These are phyloP conservation scores for Larimichthys polyactis DNA, from an alignment of 2,113 vertebrate species.

Conservation along the genomic window DNA sequence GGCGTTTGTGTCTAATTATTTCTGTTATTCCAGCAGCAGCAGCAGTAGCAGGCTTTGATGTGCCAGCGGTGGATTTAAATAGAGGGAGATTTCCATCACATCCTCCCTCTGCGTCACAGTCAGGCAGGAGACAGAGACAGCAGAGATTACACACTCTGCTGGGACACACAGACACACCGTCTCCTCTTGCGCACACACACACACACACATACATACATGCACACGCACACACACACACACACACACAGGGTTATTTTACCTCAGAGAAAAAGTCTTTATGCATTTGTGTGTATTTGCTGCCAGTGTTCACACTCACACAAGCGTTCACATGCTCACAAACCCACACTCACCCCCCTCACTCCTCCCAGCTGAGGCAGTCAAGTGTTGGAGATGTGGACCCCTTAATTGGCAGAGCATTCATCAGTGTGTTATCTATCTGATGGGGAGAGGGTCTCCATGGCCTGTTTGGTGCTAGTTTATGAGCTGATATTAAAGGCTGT, in stretches of 20 bases:
- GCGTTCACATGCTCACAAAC: constrained; percentile 47
- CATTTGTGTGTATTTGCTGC: constrained; percentile 43
- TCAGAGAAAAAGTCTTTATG: constrained; percentile 55
- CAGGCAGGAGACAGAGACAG: constrained; percentile 76
- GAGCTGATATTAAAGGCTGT: constrained; percentile 78
- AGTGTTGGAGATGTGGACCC: constrained; percentile 60
- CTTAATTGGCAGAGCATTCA: constrained; percentile 71
- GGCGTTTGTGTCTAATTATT: constrained; percentile 96
- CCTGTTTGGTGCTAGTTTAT: constrained; percentile 79
- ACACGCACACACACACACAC: not conserved
- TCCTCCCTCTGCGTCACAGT: constrained; percentile 90
- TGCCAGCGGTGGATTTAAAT: constrained; percentile 97
- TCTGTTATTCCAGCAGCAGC: constrained; percentile 91
- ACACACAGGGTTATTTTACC: constrained; percentile 54
- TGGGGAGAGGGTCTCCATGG: constrained; percentile 57
- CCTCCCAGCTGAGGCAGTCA: constrained; percentile 53
- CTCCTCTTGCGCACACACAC: constrained; percentile 6
- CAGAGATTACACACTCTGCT: constrained; percentile 74
- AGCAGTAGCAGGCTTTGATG: constrained; percentile 89
- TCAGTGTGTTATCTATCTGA: constrained; percentile 59
- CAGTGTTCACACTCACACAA: constrained; percentile 28
- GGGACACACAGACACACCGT: constrained; percentile 54
- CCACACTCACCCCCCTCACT: constrained; percentile 11
- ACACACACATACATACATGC: constrained; percentile 21
- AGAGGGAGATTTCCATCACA: constrained; percentile 96